Conservation (phyloP, 2,888 invertebrate genomes). For the Lagria hirta region DNA sequence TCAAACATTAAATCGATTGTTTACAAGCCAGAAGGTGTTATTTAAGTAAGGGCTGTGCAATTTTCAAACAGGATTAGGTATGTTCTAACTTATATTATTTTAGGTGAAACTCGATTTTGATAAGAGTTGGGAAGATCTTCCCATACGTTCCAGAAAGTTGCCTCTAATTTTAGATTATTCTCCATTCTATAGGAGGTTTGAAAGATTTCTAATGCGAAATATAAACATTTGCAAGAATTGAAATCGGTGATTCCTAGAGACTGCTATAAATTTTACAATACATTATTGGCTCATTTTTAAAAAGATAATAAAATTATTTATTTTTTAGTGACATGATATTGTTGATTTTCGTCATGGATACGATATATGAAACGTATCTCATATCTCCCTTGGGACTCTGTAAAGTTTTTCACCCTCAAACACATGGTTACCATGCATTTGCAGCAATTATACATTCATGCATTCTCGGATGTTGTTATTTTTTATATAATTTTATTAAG, state of each 20-base stretch:
- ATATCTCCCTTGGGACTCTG: too few relatives aligned
- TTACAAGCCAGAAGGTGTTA: conserved; percentile 11
- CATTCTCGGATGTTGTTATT: too few relatives aligned
- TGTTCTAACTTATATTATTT: too few relatives aligned
- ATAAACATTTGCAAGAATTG: conserved; percentile 11
- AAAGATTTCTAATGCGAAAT: conserved; percentile 12
- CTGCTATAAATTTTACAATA: conserved; percentile 11
- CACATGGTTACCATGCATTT: too few relatives aligned
- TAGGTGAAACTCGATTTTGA: conserved; percentile 10
- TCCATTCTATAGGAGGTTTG: not conserved
- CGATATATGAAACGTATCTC: too few relatives aligned
- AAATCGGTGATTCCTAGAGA: conserved; percentile 13
- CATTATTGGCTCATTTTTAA: conserved; percentile 9
- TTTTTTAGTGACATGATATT: too few relatives aligned
- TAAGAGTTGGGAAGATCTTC: conserved; percentile 10
- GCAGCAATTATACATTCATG: too few relatives aligned
- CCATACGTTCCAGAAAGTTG: conserved; percentile 8
- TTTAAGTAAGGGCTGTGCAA: conserved; percentile 5
- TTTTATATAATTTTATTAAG: too few relatives aligned
- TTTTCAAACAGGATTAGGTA: too few relatives aligned
- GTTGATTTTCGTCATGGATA: too few relatives aligned
- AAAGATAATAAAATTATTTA: conserved; percentile 1
- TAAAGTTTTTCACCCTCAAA: too few relatives aligned
- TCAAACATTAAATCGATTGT: conserved; percentile 8
- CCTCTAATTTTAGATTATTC: not conserved